Conservation (phyloP, 2,797 vertebrate genomes). For the Enteromius mattozi region DNA sequence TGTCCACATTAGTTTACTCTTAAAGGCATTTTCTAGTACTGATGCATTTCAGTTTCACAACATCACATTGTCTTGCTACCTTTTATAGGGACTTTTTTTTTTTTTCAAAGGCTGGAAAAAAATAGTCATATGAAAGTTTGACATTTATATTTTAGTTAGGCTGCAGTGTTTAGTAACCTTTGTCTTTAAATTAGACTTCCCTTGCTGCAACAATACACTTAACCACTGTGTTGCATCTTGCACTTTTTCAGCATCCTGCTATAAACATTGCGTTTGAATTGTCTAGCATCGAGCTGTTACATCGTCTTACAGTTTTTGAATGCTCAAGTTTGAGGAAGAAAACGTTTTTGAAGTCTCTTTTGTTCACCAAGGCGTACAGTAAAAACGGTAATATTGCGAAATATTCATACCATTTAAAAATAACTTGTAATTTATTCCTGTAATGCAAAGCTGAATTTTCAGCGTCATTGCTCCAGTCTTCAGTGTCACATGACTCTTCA, state of each 20-base stretch:
- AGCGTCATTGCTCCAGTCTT: not conserved
- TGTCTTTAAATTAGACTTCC: not conserved
- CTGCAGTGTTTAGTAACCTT: not conserved
- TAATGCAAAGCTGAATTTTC: not conserved
- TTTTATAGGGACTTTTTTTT: not conserved
- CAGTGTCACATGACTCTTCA: not conserved
- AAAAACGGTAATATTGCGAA: not conserved
- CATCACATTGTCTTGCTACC: not conserved
- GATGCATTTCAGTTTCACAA: conserved; percentile 31
- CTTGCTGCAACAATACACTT: not conserved
- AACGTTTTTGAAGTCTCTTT: not conserved
- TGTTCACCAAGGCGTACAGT: not conserved
- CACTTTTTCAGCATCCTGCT: not conserved
- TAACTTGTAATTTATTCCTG: not conserved
- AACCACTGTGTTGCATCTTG: not conserved
- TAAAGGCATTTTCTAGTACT: conserved; percentile 7
- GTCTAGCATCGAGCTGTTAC: too few relatives aligned
- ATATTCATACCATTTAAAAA: not conserved
- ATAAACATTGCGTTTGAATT: too few relatives aligned
- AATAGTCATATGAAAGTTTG: not conserved
- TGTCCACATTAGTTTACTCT: conserved; percentile 3
- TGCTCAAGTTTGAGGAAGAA: not conserved
- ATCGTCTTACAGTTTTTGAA: not conserved
- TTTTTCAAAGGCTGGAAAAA: not conserved
- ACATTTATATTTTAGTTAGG: not conserved